Evolutionary conservation across 2,888 invertebrate species (phyloP).

Genomic region (Frankliniella fusca): DNA sequence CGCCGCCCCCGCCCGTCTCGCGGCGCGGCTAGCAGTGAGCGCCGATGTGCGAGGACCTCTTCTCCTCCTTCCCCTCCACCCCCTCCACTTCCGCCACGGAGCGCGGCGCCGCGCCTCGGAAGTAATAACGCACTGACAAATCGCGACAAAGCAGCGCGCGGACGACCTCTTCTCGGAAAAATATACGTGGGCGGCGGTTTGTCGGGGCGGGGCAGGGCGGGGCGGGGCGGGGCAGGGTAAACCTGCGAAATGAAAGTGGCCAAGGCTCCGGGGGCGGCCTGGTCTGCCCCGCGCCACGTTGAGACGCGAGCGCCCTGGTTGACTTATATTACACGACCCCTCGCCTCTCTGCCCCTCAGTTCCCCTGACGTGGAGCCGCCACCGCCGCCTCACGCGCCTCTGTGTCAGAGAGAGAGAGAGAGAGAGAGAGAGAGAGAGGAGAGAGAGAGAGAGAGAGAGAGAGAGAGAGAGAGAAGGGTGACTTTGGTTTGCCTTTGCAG

Average conservation of each 20-base stretch:
- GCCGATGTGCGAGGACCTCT: no score
- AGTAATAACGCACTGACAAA: neutral
- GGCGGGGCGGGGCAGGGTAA: neutral
- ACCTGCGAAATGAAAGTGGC: constrained; percentile 19
- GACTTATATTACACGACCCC: neutral
- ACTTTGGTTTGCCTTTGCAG: no score
- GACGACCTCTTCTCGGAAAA: neutral
- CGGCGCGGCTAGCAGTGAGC: no score
- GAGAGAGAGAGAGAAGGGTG: no score
- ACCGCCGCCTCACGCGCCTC: no score
- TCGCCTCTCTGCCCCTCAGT: neutral
- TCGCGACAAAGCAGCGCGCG: neutral
- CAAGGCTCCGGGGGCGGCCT: neutral
- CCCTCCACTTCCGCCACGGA: no score
- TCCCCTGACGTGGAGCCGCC: neutral
- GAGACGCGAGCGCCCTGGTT: neutral
- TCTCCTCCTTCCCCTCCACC: no score
- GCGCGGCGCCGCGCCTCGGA: neutral
- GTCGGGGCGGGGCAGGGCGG: neutral
- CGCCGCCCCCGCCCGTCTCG: no score
- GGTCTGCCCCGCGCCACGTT: neutral
- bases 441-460: no score
- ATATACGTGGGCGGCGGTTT: neutral
- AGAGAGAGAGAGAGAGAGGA: no score
- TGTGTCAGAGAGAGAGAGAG: neutral